A percentile compares a stretch with the other conserved stretches of the same genome.
Conservation (phyloP, 1,140 invertebrate species). For the Diachasmimorpha longicaudata region DNA sequence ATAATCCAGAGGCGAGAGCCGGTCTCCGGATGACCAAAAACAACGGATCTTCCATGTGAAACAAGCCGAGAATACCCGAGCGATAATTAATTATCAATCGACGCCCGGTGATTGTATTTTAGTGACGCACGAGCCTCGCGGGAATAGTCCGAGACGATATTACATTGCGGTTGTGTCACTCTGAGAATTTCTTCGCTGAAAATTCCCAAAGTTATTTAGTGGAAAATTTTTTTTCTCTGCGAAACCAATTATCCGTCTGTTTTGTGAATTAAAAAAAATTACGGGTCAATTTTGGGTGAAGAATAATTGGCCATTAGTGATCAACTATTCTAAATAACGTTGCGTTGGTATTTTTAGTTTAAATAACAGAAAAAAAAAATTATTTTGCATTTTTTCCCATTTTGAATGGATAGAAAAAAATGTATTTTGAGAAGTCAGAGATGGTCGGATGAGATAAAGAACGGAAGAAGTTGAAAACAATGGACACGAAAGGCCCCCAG, state of each 20-base stretch:
- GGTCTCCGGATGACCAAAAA: background rate
- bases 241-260: no score
- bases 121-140: slow-evolving; percentile 14
- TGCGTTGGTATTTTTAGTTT: no score
- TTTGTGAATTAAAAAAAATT: no score
- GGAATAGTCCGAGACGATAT: background rate
- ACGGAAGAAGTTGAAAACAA: background rate
- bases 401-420: background rate
- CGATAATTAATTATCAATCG: slow-evolving; percentile 56
- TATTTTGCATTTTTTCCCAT: no score
- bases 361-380: no score
- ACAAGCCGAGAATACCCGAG: background rate
- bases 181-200: no score
- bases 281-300: no score
- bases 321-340: no score
- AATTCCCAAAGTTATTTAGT: no score
- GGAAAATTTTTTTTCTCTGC: no score
- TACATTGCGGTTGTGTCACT: background rate
- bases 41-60: background rate
- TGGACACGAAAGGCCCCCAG: no score
- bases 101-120: slow-evolving; percentile 24
- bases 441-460: background rate
- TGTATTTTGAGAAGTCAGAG: background rate
- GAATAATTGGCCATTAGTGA: no score
- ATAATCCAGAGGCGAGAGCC: background rate